Base-by-base conservation (phyloP, 37 sponge, comb jelly and placozoan genomes). In the Diacarnus erythraeanus region DNA sequence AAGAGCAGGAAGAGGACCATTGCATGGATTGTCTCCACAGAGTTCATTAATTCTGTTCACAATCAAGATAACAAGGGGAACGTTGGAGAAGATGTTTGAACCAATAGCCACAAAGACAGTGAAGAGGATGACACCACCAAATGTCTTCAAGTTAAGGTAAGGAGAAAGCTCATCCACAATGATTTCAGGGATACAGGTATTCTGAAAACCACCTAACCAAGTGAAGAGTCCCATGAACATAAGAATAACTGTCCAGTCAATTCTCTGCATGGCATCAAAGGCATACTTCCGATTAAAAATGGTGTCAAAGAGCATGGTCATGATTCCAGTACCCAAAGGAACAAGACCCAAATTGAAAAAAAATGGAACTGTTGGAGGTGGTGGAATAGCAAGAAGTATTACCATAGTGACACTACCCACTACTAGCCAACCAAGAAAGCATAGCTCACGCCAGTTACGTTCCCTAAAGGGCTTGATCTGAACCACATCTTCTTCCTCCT, bases 171-270 rank as follows among this genome's bases (percentile, higher is more conserved):
- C 74, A 37, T 85, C 58, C 42, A 95, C 86, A 25, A 68, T 59
- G 36, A 75, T 44, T 40, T 63, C 42, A 38, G 96, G 96, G 68
- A 91, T 75, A 64, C 87, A 74, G 64, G 96, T 95, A 41, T 76
- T 83, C 69, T 89, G 74, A 74, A 95, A 95, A 20, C 96, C 96
- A 23, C 86, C 96, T 27, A 91, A 78, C 96, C 96, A 95, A 5
- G 88, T 81, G 69, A 95, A 91, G 67, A 95, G 84, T 4, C 96
- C 96, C 73, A 89, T 89, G 78, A 95, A 95, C 84, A 95, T 84
- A 58, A 95, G 81, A 59, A 95, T 91, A 59, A 95, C 86, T 18
- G 86, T 89, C 96, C 96, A 95, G 67, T 95, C 96, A 23, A 91
- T 86, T 75, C 84, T 82, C 65, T 68, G 58, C 87, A 95, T 91